phyloP scores from a whole-genome alignment of 1,140 invertebrate genomes.

The Drosophila neocordata region DNA sequence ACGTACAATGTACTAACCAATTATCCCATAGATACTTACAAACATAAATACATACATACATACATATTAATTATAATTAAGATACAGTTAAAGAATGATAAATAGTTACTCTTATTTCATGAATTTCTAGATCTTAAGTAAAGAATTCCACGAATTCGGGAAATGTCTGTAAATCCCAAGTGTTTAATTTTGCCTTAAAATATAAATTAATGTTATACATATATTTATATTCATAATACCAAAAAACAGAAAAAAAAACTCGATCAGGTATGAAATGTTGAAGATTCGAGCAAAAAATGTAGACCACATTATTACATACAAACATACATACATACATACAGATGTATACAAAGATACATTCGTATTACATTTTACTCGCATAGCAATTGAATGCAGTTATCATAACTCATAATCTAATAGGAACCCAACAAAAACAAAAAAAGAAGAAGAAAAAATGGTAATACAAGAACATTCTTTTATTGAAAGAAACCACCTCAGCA shows the following conservation, averaged over 20 bases:
- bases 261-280: not conserved
- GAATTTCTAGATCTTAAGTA: slow-evolving; percentile 54
- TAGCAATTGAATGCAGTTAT: slow-evolving; percentile 8
- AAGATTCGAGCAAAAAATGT: slow-evolving; percentile 1
- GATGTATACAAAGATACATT: not conserved
- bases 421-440: not conserved
- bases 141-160: slow-evolving; percentile 19
- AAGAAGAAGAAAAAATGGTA: not conserved
- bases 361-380: slow-evolving; percentile 6
- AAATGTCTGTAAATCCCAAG: not conserved
- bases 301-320: not conserved
- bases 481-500: slow-evolving; percentile 4
- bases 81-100: slow-evolving; percentile 23
- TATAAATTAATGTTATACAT: slow-evolving; percentile 29
- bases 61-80: slow-evolving; percentile 19
- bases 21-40: slow-evolving; percentile 14
- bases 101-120: slow-evolving; percentile 48
- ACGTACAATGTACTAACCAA: slow-evolving; percentile 22
- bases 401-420: slow-evolving; percentile 5
- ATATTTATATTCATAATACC: slow-evolving; percentile 26
- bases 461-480: not conserved
- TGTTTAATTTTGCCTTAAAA: slow-evolving; percentile 58
- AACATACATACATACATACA: not conserved
- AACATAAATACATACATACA: slow-evolving; percentile 8
- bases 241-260: not conserved